These are phyloP conservation scores for Ooceraea biroi DNA, from an alignment of 1,140 invertebrate species.

Conservation along the genomic window DNA sequence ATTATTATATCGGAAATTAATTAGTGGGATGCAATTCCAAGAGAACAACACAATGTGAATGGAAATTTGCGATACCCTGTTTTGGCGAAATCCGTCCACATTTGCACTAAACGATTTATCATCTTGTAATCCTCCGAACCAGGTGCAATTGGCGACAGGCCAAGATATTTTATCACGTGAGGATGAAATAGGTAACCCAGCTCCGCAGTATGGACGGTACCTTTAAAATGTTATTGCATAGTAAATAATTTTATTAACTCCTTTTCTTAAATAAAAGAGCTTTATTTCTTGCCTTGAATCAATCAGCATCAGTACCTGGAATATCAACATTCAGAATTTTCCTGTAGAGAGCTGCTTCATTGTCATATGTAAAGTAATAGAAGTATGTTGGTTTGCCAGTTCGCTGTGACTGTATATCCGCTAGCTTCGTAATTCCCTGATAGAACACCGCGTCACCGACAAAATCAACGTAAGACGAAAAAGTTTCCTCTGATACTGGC, in stretches of 20 bases:
- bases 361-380: conserved; percentile 85
- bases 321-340: not conserved
- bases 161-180: not conserved
- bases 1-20: too few relatives aligned
- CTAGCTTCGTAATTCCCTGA: conserved; percentile 81
- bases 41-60: not conserved
- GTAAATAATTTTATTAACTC: conserved; percentile 7
- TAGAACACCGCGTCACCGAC: conserved; percentile 84
- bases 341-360: conserved; percentile 30
- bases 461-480: conserved; percentile 81
- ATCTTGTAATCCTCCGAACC: conserved; percentile 58
- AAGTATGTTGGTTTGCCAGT: conserved; percentile 82
- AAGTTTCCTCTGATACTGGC: conserved; percentile 71
- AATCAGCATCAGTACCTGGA: conserved; percentile 44
- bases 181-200: conserved; percentile 73
- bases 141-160: not conserved
- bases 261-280: not conserved
- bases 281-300: too few relatives aligned
- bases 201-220: conserved; percentile 77
- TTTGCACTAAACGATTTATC: conserved; percentile 74
- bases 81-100: conserved; percentile 77
- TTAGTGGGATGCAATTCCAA: too few relatives aligned
- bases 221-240: conserved; percentile 59
- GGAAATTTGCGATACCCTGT: conserved; percentile 63
- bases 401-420: conserved; percentile 79